Base-by-base conservation (phyloP, 2,797 vertebrate species). In the Lacerta agilis region DNA sequence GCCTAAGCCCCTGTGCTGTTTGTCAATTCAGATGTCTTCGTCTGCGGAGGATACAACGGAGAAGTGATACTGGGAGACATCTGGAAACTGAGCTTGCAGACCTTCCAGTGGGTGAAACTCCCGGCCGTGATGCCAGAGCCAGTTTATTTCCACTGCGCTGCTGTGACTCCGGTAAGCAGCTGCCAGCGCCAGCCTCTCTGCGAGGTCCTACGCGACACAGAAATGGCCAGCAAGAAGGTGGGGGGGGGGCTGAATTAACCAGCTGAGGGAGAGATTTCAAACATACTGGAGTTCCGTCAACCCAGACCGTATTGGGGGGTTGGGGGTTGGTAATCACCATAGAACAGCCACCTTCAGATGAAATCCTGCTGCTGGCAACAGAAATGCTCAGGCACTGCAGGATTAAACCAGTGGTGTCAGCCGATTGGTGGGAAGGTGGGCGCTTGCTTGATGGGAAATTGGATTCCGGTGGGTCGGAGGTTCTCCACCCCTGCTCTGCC, bases 141-240 rank as follows among this genome's bases (percentile, higher is more conserved):
- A 0, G 98, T 98, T 15, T 99, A 99, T 95, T 99, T 99, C 95
- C 98, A 99, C 97, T 99, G 99, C 87, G 99, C 99, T 91, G 98
- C 99, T 55, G 98, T 99, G 83, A 99, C 99, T 13, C 99, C 99
- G 10, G 99, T 99, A 79, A 97, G 98, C 97, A 38, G 66, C 79
- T 77, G 25, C 82, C 81, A 25, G 71, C 86, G 0, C 5, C 25
- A 3, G 45, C 86, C 64, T 15, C 41, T 41, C 79, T 27, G 0
- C 0, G 0, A 1, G 36, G 61, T 11, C 17, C 55, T 69, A 17
- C 49, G 15, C 27, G 11, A 8, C 8, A 61, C 49, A 58, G 18
- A 80, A 80, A 80, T 80, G 55, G 55, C 58, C 33, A 23, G 36
- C 36, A 69, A 69, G 67, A 17, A 6, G 71, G 4, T 4, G 38